A percentile compares a stretch with the other conserved stretches of the same genome.
Evolutionary conservation across 2,888 invertebrate species (phyloP).

Genomic region (Dendrolimus pini): DNA sequence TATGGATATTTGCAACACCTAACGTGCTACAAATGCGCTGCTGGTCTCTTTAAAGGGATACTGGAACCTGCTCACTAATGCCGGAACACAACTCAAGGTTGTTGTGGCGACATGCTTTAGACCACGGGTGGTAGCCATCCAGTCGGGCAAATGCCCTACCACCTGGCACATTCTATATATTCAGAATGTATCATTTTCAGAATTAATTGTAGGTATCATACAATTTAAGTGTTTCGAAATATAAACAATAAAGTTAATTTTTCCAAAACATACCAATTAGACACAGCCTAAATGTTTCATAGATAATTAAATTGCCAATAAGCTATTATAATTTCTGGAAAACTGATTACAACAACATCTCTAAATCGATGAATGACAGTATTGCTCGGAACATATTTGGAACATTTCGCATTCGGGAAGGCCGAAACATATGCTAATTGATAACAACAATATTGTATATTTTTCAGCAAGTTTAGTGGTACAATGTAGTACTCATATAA

Average conservation of each 20-base stretch:
- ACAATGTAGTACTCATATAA: neutral
- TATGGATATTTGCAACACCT: too few species aligned
- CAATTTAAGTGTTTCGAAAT: too few species aligned
- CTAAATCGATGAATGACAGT: neutral
- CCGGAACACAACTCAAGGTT: too few species aligned
- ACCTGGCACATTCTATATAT: too few species aligned
- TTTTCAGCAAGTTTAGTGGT: neutral
- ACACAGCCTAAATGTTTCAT: neutral
- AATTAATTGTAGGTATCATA: too few species aligned
- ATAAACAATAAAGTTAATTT: neutral
- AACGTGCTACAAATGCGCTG: too few species aligned
- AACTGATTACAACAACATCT: neutral
- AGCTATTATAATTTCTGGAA: neutral
- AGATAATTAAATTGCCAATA: neutral
- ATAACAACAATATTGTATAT: neutral
- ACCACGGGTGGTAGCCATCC: too few species aligned
- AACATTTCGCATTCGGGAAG: conserved; percentile 1
- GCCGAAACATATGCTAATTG: neutral
- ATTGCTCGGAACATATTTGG: conserved; percentile 1
- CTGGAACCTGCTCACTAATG: too few species aligned
- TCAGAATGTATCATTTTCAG: too few species aligned
- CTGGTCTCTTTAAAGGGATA: too few species aligned
- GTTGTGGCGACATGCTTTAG: too few species aligned
- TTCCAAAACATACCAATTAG: neutral
- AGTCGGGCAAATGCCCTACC: too few species aligned